phyloP scores from a whole-genome alignment of 1,140 invertebrate genomes.

The Notospermus geniculatus region DNA sequence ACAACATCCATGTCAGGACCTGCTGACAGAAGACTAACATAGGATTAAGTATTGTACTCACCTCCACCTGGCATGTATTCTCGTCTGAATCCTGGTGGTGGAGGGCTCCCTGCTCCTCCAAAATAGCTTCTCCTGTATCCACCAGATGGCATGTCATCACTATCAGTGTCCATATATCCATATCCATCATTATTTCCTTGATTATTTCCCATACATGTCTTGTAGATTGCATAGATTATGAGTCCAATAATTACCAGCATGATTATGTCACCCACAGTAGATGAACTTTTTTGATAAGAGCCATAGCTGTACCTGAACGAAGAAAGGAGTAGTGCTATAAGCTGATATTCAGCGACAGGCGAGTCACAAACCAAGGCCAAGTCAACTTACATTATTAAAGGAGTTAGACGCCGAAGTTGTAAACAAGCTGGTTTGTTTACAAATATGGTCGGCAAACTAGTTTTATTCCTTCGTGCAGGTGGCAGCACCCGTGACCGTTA shows the following conservation, averaged over 20 bases:
- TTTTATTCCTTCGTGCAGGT: too few relatives aligned
- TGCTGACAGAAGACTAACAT: not conserved
- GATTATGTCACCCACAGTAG: conserved; percentile 41
- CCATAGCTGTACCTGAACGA: too few relatives aligned
- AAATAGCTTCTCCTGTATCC: not conserved
- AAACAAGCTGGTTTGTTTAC: too few relatives aligned
- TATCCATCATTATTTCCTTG: not conserved
- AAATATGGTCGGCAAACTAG: too few relatives aligned
- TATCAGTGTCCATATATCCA: not conserved
- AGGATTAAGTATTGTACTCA: not conserved
- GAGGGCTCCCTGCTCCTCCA: conserved; percentile 30
- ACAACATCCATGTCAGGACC: not conserved
- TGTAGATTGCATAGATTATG: conserved; percentile 58
- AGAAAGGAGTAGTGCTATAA: too few relatives aligned
- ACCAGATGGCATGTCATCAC: not conserved
- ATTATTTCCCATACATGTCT: conserved; percentile 50
- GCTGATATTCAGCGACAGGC: too few relatives aligned
- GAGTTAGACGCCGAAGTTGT: too few relatives aligned
- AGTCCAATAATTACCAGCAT: conserved; percentile 41
- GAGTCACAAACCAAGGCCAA: too few relatives aligned
- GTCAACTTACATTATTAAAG: too few relatives aligned
- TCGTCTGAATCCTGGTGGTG: conserved; percentile 53
- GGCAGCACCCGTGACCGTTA: too few relatives aligned
- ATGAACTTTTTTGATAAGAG: conserved; percentile 23
- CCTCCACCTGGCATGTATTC: conserved; percentile 39